Percentiles rank a stretch among this genome's conserved stretches.
Conservation (phyloP, 2,797 vertebrate species). For the Nannoperca australis region DNA sequence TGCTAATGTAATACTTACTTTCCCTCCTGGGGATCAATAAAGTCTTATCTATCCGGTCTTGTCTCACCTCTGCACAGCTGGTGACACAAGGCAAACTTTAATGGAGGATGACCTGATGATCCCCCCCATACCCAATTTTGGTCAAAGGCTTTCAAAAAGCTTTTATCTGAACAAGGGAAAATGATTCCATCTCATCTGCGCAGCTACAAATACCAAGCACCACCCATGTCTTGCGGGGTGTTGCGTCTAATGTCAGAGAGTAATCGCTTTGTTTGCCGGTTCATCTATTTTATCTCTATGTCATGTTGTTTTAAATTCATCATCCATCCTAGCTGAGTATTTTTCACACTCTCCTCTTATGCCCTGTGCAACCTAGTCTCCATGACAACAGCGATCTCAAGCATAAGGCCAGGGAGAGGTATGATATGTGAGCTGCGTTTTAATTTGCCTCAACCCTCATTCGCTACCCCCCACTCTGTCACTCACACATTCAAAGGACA, state of each 20-base stretch:
- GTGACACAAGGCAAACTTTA: constrained; percentile 18
- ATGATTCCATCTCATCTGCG: neutral
- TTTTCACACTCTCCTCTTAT: constrained; percentile 62
- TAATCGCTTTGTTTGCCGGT: constrained; percentile 9
- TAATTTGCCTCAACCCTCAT: constrained; percentile 69
- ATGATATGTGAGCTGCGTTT: constrained; percentile 85
- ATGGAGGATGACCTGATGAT: constrained; percentile 18
- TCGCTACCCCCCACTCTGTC: constrained; percentile 23
- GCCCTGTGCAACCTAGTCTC: constrained; percentile 84
- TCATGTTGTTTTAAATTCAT: constrained; percentile 40
- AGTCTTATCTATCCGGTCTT: constrained; percentile 33
- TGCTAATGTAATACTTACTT: constrained; percentile 11
- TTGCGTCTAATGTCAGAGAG: constrained; percentile 1
- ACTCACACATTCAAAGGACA: constrained; percentile 15
- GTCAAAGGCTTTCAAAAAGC: constrained; percentile 1
- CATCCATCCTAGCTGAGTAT: constrained; percentile 52
- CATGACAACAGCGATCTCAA: constrained; percentile 86
- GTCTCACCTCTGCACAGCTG: constrained; percentile 14
- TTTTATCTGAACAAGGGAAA: constrained; percentile 20
- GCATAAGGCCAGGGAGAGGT: constrained; percentile 83
- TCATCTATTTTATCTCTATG: constrained; percentile 39
- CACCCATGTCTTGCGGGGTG: neutral
- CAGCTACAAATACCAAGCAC: neutral
- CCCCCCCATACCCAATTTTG: neutral
- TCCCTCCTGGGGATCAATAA: constrained; percentile 23